Conservation (phyloP, 2,888 invertebrate genomes). For the Dryobotodes eremita region DNA sequence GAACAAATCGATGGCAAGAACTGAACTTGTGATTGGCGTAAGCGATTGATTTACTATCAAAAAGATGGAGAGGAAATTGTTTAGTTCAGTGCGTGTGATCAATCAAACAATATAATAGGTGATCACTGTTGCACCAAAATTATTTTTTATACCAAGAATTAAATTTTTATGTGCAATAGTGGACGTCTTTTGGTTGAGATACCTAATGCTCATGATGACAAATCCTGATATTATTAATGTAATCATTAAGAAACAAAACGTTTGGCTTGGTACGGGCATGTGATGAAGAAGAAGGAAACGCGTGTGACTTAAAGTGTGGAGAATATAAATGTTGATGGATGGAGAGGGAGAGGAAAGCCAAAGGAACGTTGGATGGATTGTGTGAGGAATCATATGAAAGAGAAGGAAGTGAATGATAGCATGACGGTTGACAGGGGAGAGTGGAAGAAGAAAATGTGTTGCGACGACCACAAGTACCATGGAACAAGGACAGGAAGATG, state of each 20-base stretch:
- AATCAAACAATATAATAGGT: background rate
- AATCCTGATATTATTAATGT: background rate
- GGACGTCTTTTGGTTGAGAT: background rate
- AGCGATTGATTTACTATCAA: conserved; percentile 10
- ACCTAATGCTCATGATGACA: background rate
- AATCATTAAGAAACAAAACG: background rate
- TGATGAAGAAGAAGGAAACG: too few species aligned
- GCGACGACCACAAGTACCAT: too few species aligned
- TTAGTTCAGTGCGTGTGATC: background rate
- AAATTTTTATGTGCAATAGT: background rate
- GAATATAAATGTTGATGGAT: too few species aligned
- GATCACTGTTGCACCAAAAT: background rate
- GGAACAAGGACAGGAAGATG: too few species aligned
- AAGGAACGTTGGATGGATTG: too few species aligned
- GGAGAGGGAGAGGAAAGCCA: too few species aligned
- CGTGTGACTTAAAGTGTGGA: too few species aligned
- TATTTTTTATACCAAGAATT: background rate
- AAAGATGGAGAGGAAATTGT: background rate
- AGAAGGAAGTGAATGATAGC: too few species aligned
- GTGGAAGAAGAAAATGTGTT: too few species aligned
- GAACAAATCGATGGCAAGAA: conserved; percentile 60
- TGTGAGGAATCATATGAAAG: too few species aligned
- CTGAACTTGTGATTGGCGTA: conserved; percentile 17
- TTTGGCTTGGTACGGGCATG: too few species aligned
- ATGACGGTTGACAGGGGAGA: too few species aligned